Percentiles rank a stretch among this genome's conserved stretches.
Evolutionary conservation across 2,113 vertebrate species (phyloP).

Genomic region (Nycticebus coucang): DNA sequence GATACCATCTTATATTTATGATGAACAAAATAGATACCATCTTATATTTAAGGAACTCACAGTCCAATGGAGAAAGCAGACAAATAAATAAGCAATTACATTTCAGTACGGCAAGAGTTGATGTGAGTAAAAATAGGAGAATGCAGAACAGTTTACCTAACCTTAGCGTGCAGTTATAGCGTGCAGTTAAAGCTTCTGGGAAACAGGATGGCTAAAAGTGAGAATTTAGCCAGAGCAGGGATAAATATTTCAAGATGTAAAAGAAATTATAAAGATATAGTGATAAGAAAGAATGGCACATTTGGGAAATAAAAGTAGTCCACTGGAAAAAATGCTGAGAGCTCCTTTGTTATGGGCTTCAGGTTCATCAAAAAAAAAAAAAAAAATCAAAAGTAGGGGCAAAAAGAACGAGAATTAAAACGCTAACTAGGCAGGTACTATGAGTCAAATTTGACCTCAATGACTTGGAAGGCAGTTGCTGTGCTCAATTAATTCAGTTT

Average conservation of each 20-base stretch:
- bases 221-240: not conserved
- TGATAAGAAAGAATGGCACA: conserved; percentile 52
- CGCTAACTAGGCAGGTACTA: not conserved
- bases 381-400: conserved; percentile 24
- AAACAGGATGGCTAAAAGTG: conserved; percentile 6
- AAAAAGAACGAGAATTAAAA: not conserved
- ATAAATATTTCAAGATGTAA: conserved; percentile 54
- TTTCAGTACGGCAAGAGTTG: not conserved
- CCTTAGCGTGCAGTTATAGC: not conserved
- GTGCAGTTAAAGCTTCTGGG: not conserved
- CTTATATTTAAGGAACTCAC: not conserved
- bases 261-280: conserved; percentile 37
- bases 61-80: conserved; percentile 6
- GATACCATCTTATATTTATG: not conserved
- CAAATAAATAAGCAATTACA: not conserved
- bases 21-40: not conserved
- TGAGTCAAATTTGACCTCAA: not conserved
- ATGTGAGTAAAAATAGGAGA: not conserved
- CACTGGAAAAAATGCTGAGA: conserved; percentile 52
- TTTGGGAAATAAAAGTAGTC: conserved; percentile 36
- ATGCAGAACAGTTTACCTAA: not conserved
- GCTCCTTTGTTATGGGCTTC: not conserved
- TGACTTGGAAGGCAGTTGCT: not conserved
- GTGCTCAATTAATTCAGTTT: not conserved
- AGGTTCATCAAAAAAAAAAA: conserved; percentile 16